Conservation (phyloP, 1,140 invertebrate genomes). For the Heterodera schachtii region DNA sequence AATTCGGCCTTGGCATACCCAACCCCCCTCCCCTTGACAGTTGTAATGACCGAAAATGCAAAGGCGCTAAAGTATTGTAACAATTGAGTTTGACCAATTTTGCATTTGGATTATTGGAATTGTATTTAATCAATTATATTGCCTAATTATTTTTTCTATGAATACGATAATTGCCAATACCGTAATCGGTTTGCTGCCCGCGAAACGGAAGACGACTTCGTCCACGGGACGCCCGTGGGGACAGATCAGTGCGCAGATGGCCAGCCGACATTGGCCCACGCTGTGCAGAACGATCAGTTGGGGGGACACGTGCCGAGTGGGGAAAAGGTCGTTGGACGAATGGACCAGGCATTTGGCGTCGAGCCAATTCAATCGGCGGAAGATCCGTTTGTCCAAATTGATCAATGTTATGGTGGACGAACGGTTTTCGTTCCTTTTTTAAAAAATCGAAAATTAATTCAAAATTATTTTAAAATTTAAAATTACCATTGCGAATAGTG, state of each 20-base stretch:
- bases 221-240: background rate
- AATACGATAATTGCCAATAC: background rate
- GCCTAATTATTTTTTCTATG: no score
- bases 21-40: no score
- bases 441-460: background rate
- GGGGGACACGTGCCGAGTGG: background rate
- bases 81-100: no score
- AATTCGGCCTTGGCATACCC: no score
- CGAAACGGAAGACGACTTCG: constrained; percentile 2
- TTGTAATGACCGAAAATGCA: no score
- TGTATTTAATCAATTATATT: no score
- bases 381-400: background rate
- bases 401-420: background rate
- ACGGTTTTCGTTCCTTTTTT: background rate
- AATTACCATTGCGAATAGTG: background rate
- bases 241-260: background rate
- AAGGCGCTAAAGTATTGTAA: no score
- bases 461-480: background rate
- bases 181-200: background rate
- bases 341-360: background rate
- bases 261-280: background rate
- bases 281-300: background rate
- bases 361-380: background rate
- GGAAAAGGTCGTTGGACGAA: background rate
- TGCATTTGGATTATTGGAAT: no score